Conservation (phyloP, 2,888 invertebrate species). For the Bibio marci region DNA sequence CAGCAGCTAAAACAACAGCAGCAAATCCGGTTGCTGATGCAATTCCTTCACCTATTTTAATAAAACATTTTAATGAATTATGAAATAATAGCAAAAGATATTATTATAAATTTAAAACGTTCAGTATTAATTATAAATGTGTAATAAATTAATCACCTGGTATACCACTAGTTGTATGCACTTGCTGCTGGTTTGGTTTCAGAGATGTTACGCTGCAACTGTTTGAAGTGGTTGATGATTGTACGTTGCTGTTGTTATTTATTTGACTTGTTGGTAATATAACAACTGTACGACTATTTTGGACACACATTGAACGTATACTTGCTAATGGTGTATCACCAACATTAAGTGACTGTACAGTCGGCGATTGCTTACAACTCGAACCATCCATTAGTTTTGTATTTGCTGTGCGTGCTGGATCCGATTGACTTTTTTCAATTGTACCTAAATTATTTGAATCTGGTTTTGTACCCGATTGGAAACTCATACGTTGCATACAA, state of each 20-base stretch:
- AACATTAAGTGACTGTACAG: slow-evolving; percentile 50
- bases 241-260: no score
- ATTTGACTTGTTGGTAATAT: slow-evolving; percentile 56
- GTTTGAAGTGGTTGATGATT: slow-evolving; percentile 11
- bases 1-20: slow-evolving; percentile 40
- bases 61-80: no score
- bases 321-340: slow-evolving; percentile 79
- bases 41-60: slow-evolving; percentile 32
- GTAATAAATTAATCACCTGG: no score
- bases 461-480: slow-evolving; percentile 48
- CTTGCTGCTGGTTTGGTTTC: slow-evolving; percentile 44
- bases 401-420: slow-evolving; percentile 66
- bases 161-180: slow-evolving; percentile 33
- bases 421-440: slow-evolving; percentile 38
- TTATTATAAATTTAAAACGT: no score
- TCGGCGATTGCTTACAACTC: slow-evolving; percentile 27
- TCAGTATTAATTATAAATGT: no score
- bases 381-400: slow-evolving; percentile 84
- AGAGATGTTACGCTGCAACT: slow-evolving; percentile 27
- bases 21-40: slow-evolving; percentile 62
- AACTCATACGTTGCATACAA: slow-evolving; percentile 47
- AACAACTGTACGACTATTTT: slow-evolving; percentile 50
- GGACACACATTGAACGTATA: slow-evolving; percentile 76
- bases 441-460: slow-evolving; percentile 44
- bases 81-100: no score